Conservation (phyloP, 2,888 invertebrate species). For the Cactoblastis cactorum region DNA sequence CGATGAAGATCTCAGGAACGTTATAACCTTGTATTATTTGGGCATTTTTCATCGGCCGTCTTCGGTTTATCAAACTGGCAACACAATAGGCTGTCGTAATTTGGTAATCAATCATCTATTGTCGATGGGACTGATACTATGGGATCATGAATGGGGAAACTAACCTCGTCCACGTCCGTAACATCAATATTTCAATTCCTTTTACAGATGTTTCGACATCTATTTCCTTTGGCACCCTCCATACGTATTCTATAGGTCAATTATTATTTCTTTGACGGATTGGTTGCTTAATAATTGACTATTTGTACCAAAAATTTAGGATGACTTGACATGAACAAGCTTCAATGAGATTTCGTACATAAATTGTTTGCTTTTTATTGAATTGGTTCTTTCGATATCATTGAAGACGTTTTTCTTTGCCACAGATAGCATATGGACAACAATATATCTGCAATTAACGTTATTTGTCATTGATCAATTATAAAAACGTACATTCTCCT, state of each 20-base stretch:
- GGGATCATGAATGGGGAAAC: neutral
- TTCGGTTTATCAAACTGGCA: neutral
- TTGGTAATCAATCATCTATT: conserved; percentile 8
- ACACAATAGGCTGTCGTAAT: conserved; percentile 7
- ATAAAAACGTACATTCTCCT: too few species aligned
- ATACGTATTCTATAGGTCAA: neutral
- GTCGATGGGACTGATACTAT: conserved; percentile 2
- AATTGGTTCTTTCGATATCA: conserved; percentile 3
- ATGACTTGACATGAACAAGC: neutral
- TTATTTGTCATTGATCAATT: neutral
- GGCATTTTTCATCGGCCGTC: conserved; percentile 9
- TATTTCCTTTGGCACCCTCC: conserved; percentile 5
- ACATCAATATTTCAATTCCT: conserved; percentile 1
- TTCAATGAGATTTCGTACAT: neutral
- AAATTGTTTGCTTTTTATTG: conserved; percentile 10
- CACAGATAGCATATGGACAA: neutral
- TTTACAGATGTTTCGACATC: conserved; percentile 5
- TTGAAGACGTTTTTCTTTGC: conserved; percentile 12
- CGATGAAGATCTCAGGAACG: conserved; percentile 1
- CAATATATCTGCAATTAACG: neutral
- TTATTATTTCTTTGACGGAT: conserved; percentile 5
- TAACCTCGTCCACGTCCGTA: conserved; percentile 1
- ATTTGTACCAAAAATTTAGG: conserved; percentile 1
- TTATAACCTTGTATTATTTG: conserved; percentile 1
- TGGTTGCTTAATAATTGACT: conserved; percentile 4